Conservation (phyloP, 1,140 invertebrate species). For the Lutraria rhynchaena region DNA sequence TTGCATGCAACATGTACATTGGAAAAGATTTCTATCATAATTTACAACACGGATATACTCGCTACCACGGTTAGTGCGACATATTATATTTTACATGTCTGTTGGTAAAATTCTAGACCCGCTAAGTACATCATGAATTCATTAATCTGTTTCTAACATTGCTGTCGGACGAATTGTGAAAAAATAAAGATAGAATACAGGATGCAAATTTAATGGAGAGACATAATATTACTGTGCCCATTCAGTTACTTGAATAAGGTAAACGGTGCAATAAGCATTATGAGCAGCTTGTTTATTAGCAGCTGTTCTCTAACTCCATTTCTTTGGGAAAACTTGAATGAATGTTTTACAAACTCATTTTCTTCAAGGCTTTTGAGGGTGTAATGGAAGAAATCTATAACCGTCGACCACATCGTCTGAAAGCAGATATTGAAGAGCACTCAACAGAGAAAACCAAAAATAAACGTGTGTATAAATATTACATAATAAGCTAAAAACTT, state of each 20-base stretch:
- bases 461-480: no score
- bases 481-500: no score
- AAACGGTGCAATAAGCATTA: background rate
- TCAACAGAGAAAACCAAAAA: background rate
- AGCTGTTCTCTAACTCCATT: no score
- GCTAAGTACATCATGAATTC: no score
- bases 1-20: conserved; percentile 5
- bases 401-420: conserved; percentile 7
- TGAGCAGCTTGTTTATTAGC: background rate
- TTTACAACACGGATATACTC: conserved; percentile 3
- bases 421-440: conserved; percentile 6
- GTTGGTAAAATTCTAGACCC: no score
- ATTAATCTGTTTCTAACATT: no score
- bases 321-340: no score
- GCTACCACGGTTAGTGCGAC: background rate
- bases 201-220: background rate
- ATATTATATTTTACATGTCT: no score
- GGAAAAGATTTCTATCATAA: conserved; percentile 1
- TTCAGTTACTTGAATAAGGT: background rate
- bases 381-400: conserved; percentile 9
- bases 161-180: background rate
- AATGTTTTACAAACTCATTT: background rate
- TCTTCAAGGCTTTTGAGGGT: conserved; percentile 29
- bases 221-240: background rate
- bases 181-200: background rate